These are phyloP conservation scores for Coenonympha glycerion DNA, from an alignment of 2,888 invertebrate species.

Conservation along the genomic window DNA sequence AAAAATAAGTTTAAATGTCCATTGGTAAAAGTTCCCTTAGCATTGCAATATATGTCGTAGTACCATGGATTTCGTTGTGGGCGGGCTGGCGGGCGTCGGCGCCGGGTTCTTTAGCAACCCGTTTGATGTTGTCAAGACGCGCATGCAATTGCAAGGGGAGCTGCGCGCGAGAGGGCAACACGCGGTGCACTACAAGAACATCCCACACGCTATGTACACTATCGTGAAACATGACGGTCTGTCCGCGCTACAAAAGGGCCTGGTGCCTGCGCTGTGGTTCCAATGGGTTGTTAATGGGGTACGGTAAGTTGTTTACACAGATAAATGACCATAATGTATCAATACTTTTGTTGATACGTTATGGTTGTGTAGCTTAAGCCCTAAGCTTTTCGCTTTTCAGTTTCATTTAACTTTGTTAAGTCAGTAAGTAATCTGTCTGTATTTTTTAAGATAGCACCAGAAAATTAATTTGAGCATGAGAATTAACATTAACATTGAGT, in stretches of 20 bases:
- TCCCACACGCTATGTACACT: slow-evolving; percentile 85
- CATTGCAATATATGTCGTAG: slow-evolving; percentile 32
- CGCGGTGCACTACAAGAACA: slow-evolving; percentile 80
- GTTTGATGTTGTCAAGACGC: slow-evolving; percentile 90
- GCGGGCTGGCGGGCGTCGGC: slow-evolving; percentile 83
- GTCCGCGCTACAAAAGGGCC: slow-evolving; percentile 83
- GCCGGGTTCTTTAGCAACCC: slow-evolving; percentile 92
- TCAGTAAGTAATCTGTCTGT: too few relatives aligned
- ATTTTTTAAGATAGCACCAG: too few relatives aligned
- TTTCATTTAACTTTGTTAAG: too few relatives aligned
- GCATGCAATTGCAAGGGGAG: slow-evolving; percentile 92
- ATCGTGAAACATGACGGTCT: slow-evolving; percentile 86
- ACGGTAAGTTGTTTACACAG: slow-evolving; percentile 49
- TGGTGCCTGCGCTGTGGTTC: slow-evolving; percentile 89
- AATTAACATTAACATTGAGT: too few relatives aligned
- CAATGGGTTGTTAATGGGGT: slow-evolving; percentile 81
- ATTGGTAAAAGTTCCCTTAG: too few relatives aligned
- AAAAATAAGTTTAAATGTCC: too few relatives aligned
- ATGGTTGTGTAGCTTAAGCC: neutral
- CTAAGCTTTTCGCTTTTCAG: neutral
- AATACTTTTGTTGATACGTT: neutral
- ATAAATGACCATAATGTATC: neutral
- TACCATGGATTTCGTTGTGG: slow-evolving; percentile 83
- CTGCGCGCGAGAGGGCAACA: slow-evolving; percentile 80
- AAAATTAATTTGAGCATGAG: neutral